phyloP scores from a whole-genome alignment of 2,113 vertebrate species.

The Odocoileus hemionus region DNA sequence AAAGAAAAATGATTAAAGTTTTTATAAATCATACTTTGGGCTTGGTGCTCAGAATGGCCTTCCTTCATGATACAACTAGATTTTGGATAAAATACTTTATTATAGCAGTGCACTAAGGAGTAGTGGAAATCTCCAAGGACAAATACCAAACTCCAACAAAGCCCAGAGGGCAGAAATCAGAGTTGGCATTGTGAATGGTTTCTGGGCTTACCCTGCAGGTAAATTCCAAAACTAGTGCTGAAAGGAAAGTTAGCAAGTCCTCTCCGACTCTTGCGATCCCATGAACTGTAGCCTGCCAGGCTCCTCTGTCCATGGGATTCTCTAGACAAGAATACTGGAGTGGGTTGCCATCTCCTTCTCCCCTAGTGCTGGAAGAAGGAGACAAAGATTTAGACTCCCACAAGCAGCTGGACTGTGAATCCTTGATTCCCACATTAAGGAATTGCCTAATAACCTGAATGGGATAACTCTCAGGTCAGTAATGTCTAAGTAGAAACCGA shows the following conservation, averaged over 20 bases:
- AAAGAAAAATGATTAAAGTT: background rate
- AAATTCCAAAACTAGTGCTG: background rate
- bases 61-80: background rate
- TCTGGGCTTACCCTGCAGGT: background rate
- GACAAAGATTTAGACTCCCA: background rate
- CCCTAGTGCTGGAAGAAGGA: background rate
- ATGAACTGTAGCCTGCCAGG: background rate
- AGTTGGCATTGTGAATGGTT: background rate
- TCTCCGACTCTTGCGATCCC: background rate
- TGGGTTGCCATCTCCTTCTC: background rate
- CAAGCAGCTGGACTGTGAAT: background rate
- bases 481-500: background rate
- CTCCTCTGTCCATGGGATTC: background rate
- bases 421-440: background rate
- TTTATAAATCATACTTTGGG: constrained; percentile 22
- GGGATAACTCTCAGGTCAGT: background rate
- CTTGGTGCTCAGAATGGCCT: background rate
- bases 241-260: background rate
- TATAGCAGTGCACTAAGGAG: background rate
- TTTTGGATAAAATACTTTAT: background rate
- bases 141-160: background rate
- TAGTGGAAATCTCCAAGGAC: background rate
- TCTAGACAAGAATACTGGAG: background rate
- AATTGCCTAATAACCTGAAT: background rate
- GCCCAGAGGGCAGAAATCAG: background rate